These are phyloP conservation scores for Megaceryle maxima DNA, from an alignment of 2,113 vertebrate species.

Conservation along the genomic window DNA sequence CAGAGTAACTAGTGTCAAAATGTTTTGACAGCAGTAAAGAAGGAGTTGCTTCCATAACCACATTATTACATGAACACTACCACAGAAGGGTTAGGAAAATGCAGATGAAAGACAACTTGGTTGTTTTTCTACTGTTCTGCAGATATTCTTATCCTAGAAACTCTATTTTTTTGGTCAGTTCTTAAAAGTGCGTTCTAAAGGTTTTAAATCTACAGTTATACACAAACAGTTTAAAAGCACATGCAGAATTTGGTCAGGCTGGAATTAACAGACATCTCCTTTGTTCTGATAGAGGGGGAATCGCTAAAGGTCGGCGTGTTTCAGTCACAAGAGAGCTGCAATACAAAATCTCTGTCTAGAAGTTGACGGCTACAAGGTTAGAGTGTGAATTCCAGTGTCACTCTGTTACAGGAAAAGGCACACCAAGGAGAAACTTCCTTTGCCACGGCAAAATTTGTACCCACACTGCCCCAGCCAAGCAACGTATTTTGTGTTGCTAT, in stretches of 20 bases:
- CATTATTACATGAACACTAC: neutral
- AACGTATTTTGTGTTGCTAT: neutral
- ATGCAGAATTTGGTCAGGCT: neutral
- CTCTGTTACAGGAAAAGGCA: neutral
- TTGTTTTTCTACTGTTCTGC: neutral
- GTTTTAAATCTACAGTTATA: neutral
- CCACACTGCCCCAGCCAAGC: neutral
- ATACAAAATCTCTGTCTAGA: neutral
- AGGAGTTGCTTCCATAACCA: neutral
- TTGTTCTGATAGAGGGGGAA: neutral
- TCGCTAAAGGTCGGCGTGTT: neutral
- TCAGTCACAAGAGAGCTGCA: neutral
- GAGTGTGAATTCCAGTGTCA: neutral
- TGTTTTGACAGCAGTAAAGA: neutral
- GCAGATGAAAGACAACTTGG: neutral
- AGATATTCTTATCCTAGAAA: neutral
- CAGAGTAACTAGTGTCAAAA: neutral
- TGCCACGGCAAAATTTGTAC: neutral
- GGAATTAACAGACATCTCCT: neutral
- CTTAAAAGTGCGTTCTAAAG: neutral
- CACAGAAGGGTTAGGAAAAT: neutral
- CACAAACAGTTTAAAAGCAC: neutral
- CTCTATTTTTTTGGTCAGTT: neutral
- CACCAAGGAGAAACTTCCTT: neutral
- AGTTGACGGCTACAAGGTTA: neutral